Conservation (phyloP, 1,140 invertebrate genomes). For the Dreissena rostriformis region DNA sequence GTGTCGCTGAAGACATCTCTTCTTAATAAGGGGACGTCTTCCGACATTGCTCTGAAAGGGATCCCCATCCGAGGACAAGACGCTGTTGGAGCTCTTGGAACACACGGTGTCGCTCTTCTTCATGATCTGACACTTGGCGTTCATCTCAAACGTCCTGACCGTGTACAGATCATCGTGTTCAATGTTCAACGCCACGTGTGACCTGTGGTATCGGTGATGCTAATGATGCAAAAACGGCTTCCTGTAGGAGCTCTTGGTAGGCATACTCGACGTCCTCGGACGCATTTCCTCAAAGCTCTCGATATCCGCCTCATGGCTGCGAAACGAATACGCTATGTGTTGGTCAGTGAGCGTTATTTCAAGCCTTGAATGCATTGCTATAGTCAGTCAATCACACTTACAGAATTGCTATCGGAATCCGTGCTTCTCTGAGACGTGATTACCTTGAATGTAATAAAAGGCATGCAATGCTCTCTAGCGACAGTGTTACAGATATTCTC, state of each 20-base stretch:
- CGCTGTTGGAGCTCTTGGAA: slow-evolving; percentile 84
- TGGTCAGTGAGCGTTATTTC: no score
- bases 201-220: slow-evolving; percentile 19
- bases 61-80: slow-evolving; percentile 84
- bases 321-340: no score
- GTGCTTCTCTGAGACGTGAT: no score
- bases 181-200: slow-evolving; percentile 19
- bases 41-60: background rate
- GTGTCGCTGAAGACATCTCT: no score
- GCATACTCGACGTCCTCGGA: slow-evolving; percentile 69
- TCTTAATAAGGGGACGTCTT: no score
- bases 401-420: no score
- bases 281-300: slow-evolving; percentile 54
- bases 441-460: no score
- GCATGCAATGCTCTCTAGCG: no score
- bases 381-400: no score
- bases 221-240: slow-evolving; percentile 60
- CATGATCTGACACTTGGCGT: slow-evolving; percentile 91
- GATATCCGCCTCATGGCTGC: background rate
- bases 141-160: slow-evolving; percentile 93
- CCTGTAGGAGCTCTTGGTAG: slow-evolving; percentile 61
- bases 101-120: slow-evolving; percentile 95
- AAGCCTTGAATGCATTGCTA: no score
- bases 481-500: no score
- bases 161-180: slow-evolving; percentile 88